Evolutionary conservation across 1,140 invertebrate species (phyloP), one percentile per base, ranked within the genome.

Genomic region (Lepidurus packardi): DNA sequence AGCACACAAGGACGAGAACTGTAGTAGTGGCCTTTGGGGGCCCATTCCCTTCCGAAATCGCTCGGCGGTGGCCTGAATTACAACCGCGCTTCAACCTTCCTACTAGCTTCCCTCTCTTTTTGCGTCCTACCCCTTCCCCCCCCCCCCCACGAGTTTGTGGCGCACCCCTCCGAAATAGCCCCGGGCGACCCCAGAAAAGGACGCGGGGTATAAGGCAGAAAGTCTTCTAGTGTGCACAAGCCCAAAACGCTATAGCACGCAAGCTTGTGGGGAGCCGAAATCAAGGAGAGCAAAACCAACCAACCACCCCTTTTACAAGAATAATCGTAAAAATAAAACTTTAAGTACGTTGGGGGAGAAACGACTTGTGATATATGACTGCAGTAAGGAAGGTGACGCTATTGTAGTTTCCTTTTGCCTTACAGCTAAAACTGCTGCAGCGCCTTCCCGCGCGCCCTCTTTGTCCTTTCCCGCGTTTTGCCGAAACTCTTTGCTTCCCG

Each of bases 281-380:
- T 65, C 53, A 65, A 65, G 53, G 53, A 65, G 53, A 65, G 21
- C 6, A 13, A 65, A 21, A 65, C 53, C 53, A 65, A 65, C 53
- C 53, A 65, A n/a, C 53, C 34, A 34, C 34, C 53, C 53, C 53
- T 65, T 65, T 65, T 65, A 65, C 53, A 65, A 65, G 53, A 65
- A 65, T 65, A 65, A 65, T 65, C 53, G 53, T 65, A 65, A 65
- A 65, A 65, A 65, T 65, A 65, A 65, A 65, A 65, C 53, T 65
- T 65, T 65, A 65, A 65, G 53, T 65, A 65, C 53, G 53, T 16
- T 21, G 53, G 53, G 53, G 16, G 16, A 65, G 53, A 65, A 34
- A 65, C 53, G 53, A 65, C 53, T 65, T 65, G 53, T 65, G 53
- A 65, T 65, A 65, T 65, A 65, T 65, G 53, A 65, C 53, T 65